Base-by-base conservation (phyloP, 2,888 invertebrate species). In the Argynnis bischoffii region DNA sequence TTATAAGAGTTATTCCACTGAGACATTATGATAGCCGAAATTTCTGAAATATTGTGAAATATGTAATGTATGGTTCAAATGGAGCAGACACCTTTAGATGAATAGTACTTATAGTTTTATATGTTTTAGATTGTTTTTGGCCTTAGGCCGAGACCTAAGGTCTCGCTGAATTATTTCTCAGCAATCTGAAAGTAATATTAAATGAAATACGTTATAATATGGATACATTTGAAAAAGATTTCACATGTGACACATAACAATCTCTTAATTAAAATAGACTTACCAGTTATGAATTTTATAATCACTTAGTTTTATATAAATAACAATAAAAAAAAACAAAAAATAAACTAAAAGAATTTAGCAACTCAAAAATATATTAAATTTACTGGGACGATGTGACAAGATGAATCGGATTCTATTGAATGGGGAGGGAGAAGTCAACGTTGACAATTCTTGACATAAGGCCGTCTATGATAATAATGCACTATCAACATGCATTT, bases 101-200 rank as follows among this genome's bases (percentile, higher is more conserved):
- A 69, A 68, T 70, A 75, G 72, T 75, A 76, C 79, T 70, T 64
- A 66, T 64, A 67, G 70, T 78, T 75, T 75, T 74, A 35, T 53
- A 59, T 63, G 53, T 69, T 69, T 66, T 59, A 69, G 71, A 69
- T 74, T 72, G 73, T 69, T 72, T 72, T 72, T 76, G 85, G 84
- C 91, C 86, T 79, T 86, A 89, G 91, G 91, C 92, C 90, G 88
- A 89, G 86, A 90, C 91, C 92, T 81, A 84, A 79, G 89, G 88
- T 80, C 86, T 72, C 68, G 46, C 56, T 46, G 47, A 15, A 48
- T 64, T 50, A 51, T 67, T 71, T 69, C 57, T 66, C 63, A 18
- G 56, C 69, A 61, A 66, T 74, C 79, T 79, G 78, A 64, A 79
- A 78, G 47, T 64, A 69, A 67, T 77, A 78, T 69, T 70, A 75